Evolutionary conservation across 2,113 vertebrate species (phyloP), one percentile per base, ranked within the genome.

Genomic region (Proteles cristata): DNA sequence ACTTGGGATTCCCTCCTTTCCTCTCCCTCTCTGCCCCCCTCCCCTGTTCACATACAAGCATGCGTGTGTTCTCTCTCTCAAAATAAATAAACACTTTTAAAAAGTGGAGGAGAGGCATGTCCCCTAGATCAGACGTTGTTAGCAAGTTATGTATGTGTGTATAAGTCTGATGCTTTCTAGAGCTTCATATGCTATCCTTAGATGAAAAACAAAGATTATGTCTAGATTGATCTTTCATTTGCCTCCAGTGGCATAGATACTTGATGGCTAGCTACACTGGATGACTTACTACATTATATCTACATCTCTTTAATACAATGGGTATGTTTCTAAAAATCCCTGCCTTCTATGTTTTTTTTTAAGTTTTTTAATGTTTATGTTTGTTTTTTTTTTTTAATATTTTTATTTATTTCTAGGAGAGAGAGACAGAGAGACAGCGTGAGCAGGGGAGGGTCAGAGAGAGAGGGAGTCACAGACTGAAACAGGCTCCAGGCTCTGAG

Each of bases 281-380:
- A 81, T 91, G 55, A 94, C 45, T 97, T 68, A 43, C 31, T 90
- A 48, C 11, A 28, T 89, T 71, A 93, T 87, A 63, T 33, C 21
- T 76, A 43, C 63, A 90, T 45, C 33, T 77, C 77, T 87, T 87
- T 90, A 25, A 91, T 71, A 80, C 28, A 87, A 17, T 82, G 33
- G 28, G 31, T 23, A 77, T 21, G n/a, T 87, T 87, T 77, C 65
- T 66, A 61, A 83, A 83, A 76, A 39, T 76, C 68, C 39, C 12
- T n/a, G 14, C 61, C 50, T 69, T 69, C 53, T 17, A 26, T 15
- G 39, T 76, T 25, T 65, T 21, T 65, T 28, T 65, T 65, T 17
- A 48, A 61, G 25, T 63, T 63, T 63, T 63, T 63, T 63, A 25
- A 63, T 63, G 7, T 63, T 63, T 61, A 25, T 21, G 0, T 39